Conservation (phyloP, 2,888 invertebrate species). For the Drosophila limbata region DNA sequence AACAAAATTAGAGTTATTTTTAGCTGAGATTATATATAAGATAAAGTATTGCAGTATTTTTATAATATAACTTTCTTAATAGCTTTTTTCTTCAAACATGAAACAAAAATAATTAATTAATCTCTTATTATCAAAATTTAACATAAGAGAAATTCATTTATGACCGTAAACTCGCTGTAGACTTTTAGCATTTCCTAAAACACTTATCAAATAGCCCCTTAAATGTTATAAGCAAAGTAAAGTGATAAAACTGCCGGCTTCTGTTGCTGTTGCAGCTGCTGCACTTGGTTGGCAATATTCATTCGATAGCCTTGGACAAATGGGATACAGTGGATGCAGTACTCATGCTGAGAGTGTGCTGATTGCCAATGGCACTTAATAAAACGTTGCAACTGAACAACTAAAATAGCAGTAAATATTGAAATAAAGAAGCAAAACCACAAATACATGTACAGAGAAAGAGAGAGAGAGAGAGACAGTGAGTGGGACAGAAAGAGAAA, state of each 20-base stretch:
- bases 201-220: conserved; percentile 31
- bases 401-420: conserved; percentile 64
- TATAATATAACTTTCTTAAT: no score
- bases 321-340: conserved; percentile 7
- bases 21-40: background rate
- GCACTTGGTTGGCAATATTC: background rate
- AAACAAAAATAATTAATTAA: no score
- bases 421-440: conserved; percentile 35
- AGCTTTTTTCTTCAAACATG: no score
- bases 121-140: no score
- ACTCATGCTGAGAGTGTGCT: conserved; percentile 22
- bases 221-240: conserved; percentile 36
- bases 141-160: background rate
- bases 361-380: conserved; percentile 63
- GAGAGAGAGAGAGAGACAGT: background rate
- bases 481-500: background rate
- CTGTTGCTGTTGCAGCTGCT: conserved; percentile 1
- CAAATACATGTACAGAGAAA: conserved; percentile 9
- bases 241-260: conserved; percentile 33
- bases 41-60: no score
- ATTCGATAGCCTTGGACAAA: background rate
- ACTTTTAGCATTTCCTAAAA: background rate
- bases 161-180: conserved; percentile 4
- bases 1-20: background rate
- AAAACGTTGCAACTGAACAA: conserved; percentile 60